Percentiles rank a stretch among this genome's conserved stretches.
Conservation (phyloP, 2,797 vertebrate genomes). For the Melopsittacus undulatus region DNA sequence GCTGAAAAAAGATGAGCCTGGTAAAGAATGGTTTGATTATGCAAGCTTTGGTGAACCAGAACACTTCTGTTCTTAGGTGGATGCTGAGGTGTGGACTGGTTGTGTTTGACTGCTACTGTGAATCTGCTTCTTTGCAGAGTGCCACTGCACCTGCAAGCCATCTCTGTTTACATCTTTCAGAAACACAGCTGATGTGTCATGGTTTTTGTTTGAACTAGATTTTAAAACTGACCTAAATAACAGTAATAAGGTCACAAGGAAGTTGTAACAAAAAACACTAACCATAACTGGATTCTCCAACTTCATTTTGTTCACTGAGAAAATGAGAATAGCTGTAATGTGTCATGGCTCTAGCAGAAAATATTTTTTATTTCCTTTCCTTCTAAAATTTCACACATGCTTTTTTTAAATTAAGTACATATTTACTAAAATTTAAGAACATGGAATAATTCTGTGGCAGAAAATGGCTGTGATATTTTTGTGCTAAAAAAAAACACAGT, state of each 20-base stretch:
- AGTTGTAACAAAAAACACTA: accelerated
- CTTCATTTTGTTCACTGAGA: background rate
- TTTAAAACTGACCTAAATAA: background rate
- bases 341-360: background rate
- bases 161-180: background rate
- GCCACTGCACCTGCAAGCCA: background rate
- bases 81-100: accelerated
- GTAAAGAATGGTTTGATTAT: background rate
- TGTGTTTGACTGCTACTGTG: background rate
- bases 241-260: background rate
- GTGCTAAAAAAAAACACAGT: background rate
- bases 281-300: background rate
- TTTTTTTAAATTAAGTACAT: background rate
- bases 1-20: background rate
- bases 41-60: accelerated
- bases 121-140: background rate
- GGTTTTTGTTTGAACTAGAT: background rate
- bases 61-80: background rate
- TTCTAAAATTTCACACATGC: background rate
- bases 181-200: background rate
- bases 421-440: background rate
- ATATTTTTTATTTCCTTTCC: background rate
- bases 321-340: background rate
- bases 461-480: background rate
- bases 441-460: background rate